These are phyloP conservation scores for Orthosia incerta DNA, from an alignment of 2,888 invertebrate species.

Conservation along the genomic window DNA sequence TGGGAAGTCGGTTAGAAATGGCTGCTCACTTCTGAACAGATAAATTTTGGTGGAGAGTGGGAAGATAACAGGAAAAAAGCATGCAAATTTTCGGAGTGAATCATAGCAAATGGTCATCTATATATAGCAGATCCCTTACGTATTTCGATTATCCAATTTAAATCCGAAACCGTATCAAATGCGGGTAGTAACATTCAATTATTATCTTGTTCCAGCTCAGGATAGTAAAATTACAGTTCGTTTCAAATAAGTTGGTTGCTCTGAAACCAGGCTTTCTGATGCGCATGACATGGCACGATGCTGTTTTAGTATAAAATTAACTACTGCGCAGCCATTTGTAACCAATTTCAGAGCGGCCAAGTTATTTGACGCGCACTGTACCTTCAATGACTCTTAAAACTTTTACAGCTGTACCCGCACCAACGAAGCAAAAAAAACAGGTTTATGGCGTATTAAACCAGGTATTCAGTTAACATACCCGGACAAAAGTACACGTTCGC, in stretches of 20 bases:
- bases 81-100: not conserved
- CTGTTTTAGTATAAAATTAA: no score
- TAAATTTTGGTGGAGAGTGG: not conserved
- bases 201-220: not conserved
- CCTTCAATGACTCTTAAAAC: constrained; percentile 4
- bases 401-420: constrained; percentile 10
- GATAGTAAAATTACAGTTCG: not conserved
- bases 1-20: not conserved
- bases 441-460: constrained; percentile 39
- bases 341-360: no score
- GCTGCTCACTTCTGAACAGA: not conserved
- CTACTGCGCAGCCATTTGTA: no score
- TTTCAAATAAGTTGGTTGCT: no score
- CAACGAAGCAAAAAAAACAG: constrained; percentile 22
- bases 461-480: constrained; percentile 50
- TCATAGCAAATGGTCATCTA: not conserved
- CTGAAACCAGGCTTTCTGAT: no score
- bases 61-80: not conserved
- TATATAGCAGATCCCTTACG: not conserved
- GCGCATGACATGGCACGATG: no score
- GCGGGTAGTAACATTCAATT: constrained; percentile 5
- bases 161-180: constrained; percentile 17
- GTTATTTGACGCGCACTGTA: no score
- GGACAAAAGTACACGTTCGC: constrained; percentile 39
- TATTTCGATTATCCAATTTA: constrained; percentile 24